A percentile compares a stretch with the other conserved stretches of the same genome.
These are phyloP conservation scores for Mythimna ferrago DNA, from an alignment of 2,888 invertebrate genomes.

Conservation along the genomic window DNA sequence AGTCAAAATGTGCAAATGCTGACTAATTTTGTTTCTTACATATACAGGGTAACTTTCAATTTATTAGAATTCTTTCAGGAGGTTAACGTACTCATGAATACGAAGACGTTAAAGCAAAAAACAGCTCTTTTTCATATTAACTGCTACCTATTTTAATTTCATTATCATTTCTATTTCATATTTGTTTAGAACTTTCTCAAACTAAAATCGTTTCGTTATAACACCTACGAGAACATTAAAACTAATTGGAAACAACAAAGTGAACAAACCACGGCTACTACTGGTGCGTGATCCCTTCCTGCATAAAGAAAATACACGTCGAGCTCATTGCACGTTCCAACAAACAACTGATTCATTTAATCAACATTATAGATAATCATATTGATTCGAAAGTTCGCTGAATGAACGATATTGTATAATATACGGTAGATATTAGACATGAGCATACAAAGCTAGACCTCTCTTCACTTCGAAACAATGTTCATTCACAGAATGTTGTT, in stretches of 20 bases:
- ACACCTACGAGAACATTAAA: not conserved
- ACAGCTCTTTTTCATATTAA: not conserved
- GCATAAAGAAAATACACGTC: constrained; percentile 16
- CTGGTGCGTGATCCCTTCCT: constrained; percentile 11
- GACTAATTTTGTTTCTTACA: not conserved
- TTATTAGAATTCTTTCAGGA: not conserved
- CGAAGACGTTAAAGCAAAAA: not conserved
- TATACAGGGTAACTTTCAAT: not conserved
- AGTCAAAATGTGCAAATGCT: not conserved
- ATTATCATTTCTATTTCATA: not conserved
- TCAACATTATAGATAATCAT: constrained; percentile 29
- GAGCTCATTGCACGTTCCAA: constrained; percentile 2
- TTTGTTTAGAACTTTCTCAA: not conserved
- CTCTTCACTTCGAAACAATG: constrained; percentile 55
- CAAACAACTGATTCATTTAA: constrained; percentile 31
- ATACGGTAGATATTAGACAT: constrained; percentile 17
- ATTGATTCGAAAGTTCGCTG: constrained; percentile 52
- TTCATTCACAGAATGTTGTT: constrained; percentile 57
- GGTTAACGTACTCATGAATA: not conserved
- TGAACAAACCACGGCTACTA: constrained; percentile 1
- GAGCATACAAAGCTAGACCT: constrained; percentile 37
- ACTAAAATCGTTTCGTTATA: not conserved
- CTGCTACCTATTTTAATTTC: not conserved
- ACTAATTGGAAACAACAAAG: not conserved
- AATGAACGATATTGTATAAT: constrained; percentile 52